These are phyloP conservation scores for Ormyrus nitidulus DNA, from an alignment of 2,888 invertebrate genomes.

Conservation along the genomic window DNA sequence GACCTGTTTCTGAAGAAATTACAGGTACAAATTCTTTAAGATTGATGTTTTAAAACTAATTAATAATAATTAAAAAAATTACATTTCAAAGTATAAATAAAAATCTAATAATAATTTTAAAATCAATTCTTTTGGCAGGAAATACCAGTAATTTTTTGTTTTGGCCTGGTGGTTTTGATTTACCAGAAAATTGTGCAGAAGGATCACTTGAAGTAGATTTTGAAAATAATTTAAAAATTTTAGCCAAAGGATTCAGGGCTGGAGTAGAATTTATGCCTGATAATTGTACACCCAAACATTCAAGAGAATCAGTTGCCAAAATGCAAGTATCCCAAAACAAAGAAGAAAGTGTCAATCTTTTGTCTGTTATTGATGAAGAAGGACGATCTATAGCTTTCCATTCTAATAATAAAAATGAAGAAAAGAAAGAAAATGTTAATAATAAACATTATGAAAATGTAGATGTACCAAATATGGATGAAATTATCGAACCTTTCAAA, in stretches of 20 bases:
- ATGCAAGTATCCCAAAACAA: constrained; percentile 21
- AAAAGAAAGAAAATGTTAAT: constrained; percentile 55
- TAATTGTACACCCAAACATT: constrained; percentile 66
- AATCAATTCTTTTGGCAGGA: constrained; percentile 60
- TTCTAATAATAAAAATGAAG: constrained; percentile 56
- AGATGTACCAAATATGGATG: constrained; percentile 60
- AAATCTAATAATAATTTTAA: constrained; percentile 3
- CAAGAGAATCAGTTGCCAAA: constrained; percentile 29
- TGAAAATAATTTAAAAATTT: constrained; percentile 68
- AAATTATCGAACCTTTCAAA: constrained; percentile 69
- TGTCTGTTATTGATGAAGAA: constrained; percentile 80
- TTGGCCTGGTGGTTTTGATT: constrained; percentile 88
- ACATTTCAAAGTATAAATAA: constrained; percentile 5
- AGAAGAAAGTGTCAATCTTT: constrained; percentile 77
- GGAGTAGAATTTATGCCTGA: constrained; percentile 70
- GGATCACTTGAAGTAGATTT: constrained; percentile 65
- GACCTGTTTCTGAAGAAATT: constrained; percentile 82
- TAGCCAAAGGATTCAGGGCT: constrained; percentile 67
- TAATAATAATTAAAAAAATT: constrained; percentile 2
- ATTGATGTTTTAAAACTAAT: constrained; percentile 4
- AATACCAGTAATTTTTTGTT: constrained; percentile 89
- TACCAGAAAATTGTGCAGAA: constrained; percentile 72
- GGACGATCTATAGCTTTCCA: constrained; percentile 78
- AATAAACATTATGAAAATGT: constrained; percentile 61
- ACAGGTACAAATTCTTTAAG: constrained; percentile 77